Evolutionary conservation across 1,140 invertebrate genomes (phyloP), one percentile per base, ranked within the genome.

Genomic region (Drosophila ironensis): DNA sequence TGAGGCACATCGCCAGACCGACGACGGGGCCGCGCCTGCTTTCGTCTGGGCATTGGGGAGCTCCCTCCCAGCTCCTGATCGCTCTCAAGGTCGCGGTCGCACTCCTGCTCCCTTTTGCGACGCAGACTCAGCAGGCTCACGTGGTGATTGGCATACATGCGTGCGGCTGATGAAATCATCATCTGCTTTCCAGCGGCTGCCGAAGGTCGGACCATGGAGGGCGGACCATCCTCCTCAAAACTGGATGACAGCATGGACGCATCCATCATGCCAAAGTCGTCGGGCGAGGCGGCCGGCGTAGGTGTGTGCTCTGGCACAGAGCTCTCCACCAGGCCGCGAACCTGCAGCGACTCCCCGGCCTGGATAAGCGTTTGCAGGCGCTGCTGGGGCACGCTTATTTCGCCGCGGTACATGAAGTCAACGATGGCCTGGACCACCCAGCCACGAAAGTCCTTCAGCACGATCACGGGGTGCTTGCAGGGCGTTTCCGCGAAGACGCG

Each of bases 391-490:
- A 97, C 95, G 46, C 94, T 95, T 45, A 97, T 96, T 91, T 97
- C 96, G 20, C 97, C 97, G 46, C 95, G 94, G 91, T 97, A 97
- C 96, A 97, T 98, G 72, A 98, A 98, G 90, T 97, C 95, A 37
- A 97, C 94, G 19, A 97, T 94, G 4, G 96, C 95, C 81, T 96
- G 94, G 28, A 97, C 93, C 71, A 97, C 96, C 92, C 95, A 95
- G 51, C 94, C 95, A 74, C 93, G 93, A 76, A 97, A 95, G 90
- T 97, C 96, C 90, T 97, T 97, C 12, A 97, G 90, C 40, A 97
- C 95, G 82, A 98, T 96, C 41, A 97, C 95, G 6, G 97, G 96
- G 89, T 97, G 96, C 87, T 97, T 97, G 92, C 96, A 97, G n/a
- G 96, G 96, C 72, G 96, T 97, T 72, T 97, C 96, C 47, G 94